Conservation (phyloP, 2,797 vertebrate genomes). For the Rhynchotus rufescens region DNA sequence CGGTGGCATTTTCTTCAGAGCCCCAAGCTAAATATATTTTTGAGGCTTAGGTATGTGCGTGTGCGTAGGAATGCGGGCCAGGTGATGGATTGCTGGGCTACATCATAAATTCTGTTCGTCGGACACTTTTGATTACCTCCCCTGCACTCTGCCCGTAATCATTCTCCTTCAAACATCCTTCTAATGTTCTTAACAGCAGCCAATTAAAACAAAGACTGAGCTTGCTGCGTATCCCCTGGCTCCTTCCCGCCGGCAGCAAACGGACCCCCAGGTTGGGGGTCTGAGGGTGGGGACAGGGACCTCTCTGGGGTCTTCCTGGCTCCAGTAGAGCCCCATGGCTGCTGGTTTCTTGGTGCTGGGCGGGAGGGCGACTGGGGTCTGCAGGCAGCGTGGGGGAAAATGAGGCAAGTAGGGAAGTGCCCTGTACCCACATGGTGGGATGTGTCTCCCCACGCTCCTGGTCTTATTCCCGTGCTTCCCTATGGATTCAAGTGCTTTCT, state of each 20-base stretch:
- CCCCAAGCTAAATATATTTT: neutral
- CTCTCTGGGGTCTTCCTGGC: too few relatives aligned
- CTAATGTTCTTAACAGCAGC: conserved; percentile 57
- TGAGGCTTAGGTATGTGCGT: neutral
- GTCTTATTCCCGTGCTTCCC: conserved; percentile 18
- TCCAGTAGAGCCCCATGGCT: neutral
- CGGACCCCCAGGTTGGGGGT: neutral
- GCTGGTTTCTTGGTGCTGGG: neutral
- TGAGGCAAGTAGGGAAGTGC: neutral
- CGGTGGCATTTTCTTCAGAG: neutral
- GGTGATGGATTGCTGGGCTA: conserved; percentile 35
- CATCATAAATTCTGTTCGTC: conserved; percentile 46
- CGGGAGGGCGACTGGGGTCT: neutral
- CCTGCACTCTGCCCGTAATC: conserved; percentile 42
- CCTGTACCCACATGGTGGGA: neutral
- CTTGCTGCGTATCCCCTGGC: neutral
- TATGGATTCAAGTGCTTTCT: conserved; percentile 9
- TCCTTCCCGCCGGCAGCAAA: neutral
- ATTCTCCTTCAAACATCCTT: conserved; percentile 67
- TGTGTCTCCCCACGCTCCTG: neutral
- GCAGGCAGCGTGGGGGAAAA: neutral
- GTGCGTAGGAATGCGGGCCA: neutral
- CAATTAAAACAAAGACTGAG: conserved; percentile 59
- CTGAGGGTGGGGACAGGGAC: too few relatives aligned
- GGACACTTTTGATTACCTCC: conserved; percentile 55